A percentile compares a stretch with the other conserved stretches of the same genome.
phyloP scores from a whole-genome alignment of 2,888 invertebrate genomes.

The Lysandra bellargus region DNA sequence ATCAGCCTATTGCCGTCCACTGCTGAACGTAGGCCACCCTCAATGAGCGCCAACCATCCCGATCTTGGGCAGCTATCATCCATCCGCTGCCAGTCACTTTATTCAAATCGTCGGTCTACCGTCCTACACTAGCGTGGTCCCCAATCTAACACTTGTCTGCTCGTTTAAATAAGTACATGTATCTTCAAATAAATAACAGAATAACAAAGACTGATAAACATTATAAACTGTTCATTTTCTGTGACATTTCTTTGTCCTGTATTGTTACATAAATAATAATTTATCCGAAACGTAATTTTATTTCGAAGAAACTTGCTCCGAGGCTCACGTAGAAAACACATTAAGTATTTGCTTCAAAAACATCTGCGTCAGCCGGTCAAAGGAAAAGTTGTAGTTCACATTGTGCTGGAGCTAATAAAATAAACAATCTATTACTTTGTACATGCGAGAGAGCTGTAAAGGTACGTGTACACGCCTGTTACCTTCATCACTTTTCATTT shows the following conservation, averaged over 20 bases:
- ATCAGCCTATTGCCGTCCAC: no score
- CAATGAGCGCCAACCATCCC: no score
- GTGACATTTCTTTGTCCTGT: background rate
- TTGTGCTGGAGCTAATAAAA: slow-evolving; percentile 31
- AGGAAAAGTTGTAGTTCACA: slow-evolving; percentile 29
- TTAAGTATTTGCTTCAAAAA: slow-evolving; percentile 33
- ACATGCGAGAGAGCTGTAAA: slow-evolving; percentile 16
- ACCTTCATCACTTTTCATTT: slow-evolving; percentile 2
- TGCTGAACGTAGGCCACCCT: no score
- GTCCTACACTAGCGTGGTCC: no score
- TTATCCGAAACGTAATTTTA: slow-evolving; percentile 19
- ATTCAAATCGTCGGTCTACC: no score
- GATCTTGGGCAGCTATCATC: no score
- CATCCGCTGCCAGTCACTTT: no score
- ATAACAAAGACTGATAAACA: background rate
- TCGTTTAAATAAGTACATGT: no score
- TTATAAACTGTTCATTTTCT: background rate
- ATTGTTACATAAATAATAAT: slow-evolving; percentile 12
- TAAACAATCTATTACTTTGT: slow-evolving; percentile 30
- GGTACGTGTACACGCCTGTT: background rate
- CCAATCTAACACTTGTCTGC: no score
- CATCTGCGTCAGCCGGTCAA: slow-evolving; percentile 30
- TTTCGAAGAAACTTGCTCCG: slow-evolving; percentile 20
- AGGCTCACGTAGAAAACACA: slow-evolving; percentile 31
- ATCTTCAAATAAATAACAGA: background rate